These are phyloP conservation scores for Ganaspis brasiliensis DNA, from an alignment of 2,888 invertebrate genomes.

Conservation along the genomic window DNA sequence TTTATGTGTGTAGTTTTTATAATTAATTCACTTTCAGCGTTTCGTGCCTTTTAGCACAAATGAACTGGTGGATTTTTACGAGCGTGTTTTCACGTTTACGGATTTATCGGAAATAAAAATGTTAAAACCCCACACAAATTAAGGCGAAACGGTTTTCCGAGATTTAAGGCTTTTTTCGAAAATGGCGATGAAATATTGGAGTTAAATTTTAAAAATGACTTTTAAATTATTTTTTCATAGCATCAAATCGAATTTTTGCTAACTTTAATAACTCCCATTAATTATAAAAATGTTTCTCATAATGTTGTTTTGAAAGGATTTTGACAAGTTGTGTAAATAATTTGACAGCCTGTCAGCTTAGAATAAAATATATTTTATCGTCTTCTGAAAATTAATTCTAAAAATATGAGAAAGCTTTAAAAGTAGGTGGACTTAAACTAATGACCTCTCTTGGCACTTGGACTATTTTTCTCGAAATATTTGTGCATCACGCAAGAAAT, in stretches of 20 bases:
- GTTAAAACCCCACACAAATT: background rate
- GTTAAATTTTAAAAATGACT: no score
- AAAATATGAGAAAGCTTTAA: background rate
- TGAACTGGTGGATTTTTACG: conserved; percentile 2
- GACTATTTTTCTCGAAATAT: background rate
- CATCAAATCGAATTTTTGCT: no score
- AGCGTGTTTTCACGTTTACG: background rate
- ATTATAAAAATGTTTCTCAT: no score
- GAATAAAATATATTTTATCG: background rate
- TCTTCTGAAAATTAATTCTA: background rate
- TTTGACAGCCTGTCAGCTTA: conserved; percentile 6
- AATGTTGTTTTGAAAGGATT: background rate
- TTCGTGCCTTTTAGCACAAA: background rate
- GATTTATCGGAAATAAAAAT: conserved; percentile 1
- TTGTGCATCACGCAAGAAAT: background rate
- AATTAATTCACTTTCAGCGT: background rate
- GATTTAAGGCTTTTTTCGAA: background rate
- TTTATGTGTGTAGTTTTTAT: conserved; percentile 11
- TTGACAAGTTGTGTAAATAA: conserved; percentile 1
- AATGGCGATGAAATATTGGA: background rate
- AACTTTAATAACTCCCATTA: no score
- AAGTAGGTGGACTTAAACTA: conserved; percentile 1
- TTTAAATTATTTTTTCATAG: background rate
- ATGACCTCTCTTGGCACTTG: conserved; percentile 1
- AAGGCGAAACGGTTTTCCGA: background rate